Percentiles rank a stretch among this genome's conserved stretches.
Conservation (phyloP, 2,888 invertebrate species). For the Trichopria drosophilae region DNA sequence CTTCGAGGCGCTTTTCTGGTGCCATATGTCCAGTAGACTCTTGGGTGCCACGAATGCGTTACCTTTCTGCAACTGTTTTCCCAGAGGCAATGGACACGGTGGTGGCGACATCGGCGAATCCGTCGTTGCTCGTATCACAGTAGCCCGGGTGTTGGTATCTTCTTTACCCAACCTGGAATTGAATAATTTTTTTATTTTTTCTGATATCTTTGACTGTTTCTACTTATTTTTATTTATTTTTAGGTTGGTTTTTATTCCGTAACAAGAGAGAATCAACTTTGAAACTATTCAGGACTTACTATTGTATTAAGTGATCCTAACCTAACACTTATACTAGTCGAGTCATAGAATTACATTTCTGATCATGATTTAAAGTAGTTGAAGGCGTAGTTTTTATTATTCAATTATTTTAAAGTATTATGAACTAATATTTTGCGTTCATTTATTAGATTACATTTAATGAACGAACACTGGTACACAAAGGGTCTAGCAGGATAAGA, state of each 20-base stretch:
- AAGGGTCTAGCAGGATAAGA: too few species aligned
- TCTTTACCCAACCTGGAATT: slow-evolving; percentile 50
- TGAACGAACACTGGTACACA: too few species aligned
- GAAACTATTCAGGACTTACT: neutral
- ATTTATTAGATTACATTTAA: too few species aligned
- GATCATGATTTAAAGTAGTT: too few species aligned
- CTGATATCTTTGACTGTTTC: too few species aligned
- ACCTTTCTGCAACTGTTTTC: slow-evolving; percentile 52
- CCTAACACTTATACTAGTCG: too few species aligned
- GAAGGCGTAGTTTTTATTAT: too few species aligned
- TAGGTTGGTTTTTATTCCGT: neutral
- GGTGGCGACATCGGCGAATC: slow-evolving; percentile 86
- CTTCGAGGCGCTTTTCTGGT: slow-evolving; percentile 61
- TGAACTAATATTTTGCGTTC: too few species aligned
- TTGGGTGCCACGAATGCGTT: slow-evolving; percentile 53
- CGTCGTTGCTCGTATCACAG: slow-evolving; percentile 74
- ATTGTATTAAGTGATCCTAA: neutral
- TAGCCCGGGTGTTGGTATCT: slow-evolving; percentile 59
- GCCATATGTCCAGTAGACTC: slow-evolving; percentile 72
- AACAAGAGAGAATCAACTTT: neutral
- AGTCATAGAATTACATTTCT: too few species aligned
- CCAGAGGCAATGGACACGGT: slow-evolving; percentile 54
- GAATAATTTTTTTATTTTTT: too few species aligned
- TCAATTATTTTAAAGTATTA: too few species aligned
- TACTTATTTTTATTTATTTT: too few species aligned